These are phyloP conservation scores for Luidia sarsii DNA, from an alignment of 53 echinoderm and acorn worm genomes.

Conservation along the genomic window DNA sequence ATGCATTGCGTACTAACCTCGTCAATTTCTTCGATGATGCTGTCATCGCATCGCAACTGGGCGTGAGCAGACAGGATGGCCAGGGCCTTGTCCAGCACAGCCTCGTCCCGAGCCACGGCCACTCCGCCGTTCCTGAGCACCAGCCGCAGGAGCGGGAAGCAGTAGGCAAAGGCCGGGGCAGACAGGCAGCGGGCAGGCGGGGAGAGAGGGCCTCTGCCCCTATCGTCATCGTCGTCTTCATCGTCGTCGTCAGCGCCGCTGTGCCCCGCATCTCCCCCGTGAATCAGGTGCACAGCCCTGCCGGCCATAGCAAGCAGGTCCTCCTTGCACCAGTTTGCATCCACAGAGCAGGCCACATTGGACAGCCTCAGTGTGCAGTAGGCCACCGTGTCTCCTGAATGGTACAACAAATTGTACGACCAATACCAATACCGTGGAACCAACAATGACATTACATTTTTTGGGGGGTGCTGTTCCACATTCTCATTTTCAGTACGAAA, in stretches of 20 bases:
- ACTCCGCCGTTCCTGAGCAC: constrained; percentile 75
- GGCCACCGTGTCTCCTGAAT: constrained; percentile 64
- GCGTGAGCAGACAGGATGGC: constrained; percentile 77
- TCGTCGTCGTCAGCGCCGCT: constrained; percentile 1
- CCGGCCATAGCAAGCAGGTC: constrained; percentile 65
- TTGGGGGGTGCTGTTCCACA: too few relatives aligned
- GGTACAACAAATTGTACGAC: too few relatives aligned
- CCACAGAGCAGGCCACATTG: constrained; percentile 51
- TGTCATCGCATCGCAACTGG: constrained; percentile 64
- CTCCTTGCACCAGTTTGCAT: constrained; percentile 69
- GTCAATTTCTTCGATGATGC: constrained; percentile 60
- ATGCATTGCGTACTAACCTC: constrained; percentile 56
- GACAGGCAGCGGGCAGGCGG: constrained; percentile 36
- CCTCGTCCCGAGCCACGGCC: constrained; percentile 65
- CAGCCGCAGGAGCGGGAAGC: constrained; percentile 76
- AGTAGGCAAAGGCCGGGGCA: constrained; percentile 81
- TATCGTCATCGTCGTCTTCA: constrained; percentile 56
- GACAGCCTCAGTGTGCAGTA: constrained; percentile 86
- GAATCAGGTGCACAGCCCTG: constrained; percentile 52
- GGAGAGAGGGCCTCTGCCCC: neutral
- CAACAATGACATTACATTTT: too few relatives aligned
- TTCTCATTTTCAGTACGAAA: too few relatives aligned
- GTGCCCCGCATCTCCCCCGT: constrained; percentile 37
- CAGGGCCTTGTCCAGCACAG: constrained; percentile 67
- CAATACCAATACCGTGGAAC: too few relatives aligned